phyloP scores from a whole-genome alignment of 2,113 vertebrate species.

The Gasterosteus nipponicus region DNA sequence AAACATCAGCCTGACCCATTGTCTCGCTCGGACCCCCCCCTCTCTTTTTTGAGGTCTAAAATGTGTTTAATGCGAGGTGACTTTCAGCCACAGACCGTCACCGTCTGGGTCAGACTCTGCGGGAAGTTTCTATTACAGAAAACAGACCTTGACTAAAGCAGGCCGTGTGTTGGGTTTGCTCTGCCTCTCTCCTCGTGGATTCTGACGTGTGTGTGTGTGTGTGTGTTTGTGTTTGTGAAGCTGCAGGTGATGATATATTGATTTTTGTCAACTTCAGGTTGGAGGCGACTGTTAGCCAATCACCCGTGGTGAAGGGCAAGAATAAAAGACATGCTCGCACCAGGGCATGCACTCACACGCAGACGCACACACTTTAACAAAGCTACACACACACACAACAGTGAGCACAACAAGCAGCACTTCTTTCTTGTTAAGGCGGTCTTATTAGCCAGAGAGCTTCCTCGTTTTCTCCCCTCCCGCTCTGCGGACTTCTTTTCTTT shows the following conservation, averaged over 20 bases:
- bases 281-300: conserved; percentile 77
- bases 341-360: conserved; percentile 18
- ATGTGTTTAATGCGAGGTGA: conserved; percentile 62
- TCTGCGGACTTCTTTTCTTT: conserved; percentile 53
- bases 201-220: conserved; percentile 20
- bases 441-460: conserved; percentile 66
- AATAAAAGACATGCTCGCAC: conserved; percentile 55
- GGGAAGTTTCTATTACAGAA: conserved; percentile 72
- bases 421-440: conserved; percentile 64
- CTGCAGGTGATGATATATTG: conserved; percentile 78
- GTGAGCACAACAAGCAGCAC: conserved; percentile 52
- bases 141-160: conserved; percentile 69
- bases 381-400: conserved; percentile 55
- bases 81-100: conserved; percentile 58
- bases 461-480: conserved; percentile 17
- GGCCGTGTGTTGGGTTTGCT: conserved; percentile 67
- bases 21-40: rapidly evolving
- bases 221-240: conserved; percentile 20
- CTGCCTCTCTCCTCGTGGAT: conserved; percentile 45
- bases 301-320: conserved; percentile 75
- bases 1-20: conserved; percentile 31
- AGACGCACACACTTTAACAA: conserved; percentile 16
- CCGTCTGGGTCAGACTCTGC: conserved; percentile 57
- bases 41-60: conserved; percentile 26
- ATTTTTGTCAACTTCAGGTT: conserved; percentile 79